These are phyloP conservation scores for Hydrophis major DNA, from an alignment of 2,797 vertebrate species.

Conservation along the genomic window DNA sequence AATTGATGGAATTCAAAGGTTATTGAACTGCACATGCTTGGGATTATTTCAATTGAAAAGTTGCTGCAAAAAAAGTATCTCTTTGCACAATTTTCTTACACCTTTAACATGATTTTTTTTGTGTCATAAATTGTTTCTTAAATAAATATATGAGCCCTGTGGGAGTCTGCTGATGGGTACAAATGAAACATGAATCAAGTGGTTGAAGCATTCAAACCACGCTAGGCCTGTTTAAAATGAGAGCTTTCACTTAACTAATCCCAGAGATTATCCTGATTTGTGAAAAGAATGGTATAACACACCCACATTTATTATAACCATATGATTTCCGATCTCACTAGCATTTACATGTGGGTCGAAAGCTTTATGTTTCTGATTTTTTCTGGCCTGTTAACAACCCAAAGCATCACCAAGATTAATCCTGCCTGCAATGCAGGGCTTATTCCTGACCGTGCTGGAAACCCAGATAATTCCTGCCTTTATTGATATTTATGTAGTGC, in stretches of 20 bases:
- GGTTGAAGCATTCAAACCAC: not conserved
- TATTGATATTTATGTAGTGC: not conserved
- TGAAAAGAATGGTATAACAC: not conserved
- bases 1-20: not conserved
- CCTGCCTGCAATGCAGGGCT: not conserved
- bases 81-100: not conserved
- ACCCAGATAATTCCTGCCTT: not conserved
- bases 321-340: no score
- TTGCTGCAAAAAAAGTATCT: not conserved
- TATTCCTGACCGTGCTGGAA: not conserved
- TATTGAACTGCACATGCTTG: not conserved
- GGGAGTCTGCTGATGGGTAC: not conserved
- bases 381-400: not conserved
- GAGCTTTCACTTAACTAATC: not conserved
- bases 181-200: not conserved
- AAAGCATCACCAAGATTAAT: not conserved
- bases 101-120: not conserved
- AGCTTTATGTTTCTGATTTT: not conserved
- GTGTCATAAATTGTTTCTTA: not conserved
- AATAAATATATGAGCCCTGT: not conserved
- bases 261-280: not conserved
- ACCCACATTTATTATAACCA: not conserved
- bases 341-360: not conserved
- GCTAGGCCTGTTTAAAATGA: not conserved
- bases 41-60: not conserved